Conservation (phyloP, 64 coral and sea anemone species). For the Exaiptasia diaphana region DNA sequence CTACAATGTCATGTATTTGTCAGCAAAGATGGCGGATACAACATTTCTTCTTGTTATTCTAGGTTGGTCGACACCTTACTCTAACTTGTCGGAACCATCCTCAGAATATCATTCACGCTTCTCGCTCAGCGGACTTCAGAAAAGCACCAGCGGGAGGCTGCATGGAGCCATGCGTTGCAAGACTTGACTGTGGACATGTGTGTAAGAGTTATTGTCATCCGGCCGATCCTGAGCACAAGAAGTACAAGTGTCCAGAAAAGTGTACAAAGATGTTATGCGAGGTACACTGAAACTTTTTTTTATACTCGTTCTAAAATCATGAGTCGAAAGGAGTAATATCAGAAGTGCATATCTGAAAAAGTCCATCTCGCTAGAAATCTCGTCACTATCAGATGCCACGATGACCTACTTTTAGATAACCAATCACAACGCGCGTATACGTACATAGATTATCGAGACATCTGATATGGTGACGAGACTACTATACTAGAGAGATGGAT, state of each 20-base stretch:
- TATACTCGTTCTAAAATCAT: not conserved
- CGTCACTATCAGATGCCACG: too few species aligned
- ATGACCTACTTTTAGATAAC: too few species aligned
- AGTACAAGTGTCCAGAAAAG: constrained; percentile 28
- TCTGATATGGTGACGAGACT: too few species aligned
- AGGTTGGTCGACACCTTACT: not conserved
- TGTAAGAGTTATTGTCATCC: constrained; percentile 55
- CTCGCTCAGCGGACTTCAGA: not conserved
- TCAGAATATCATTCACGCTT: constrained; percentile 17
- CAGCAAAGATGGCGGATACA: too few species aligned
- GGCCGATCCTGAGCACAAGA: constrained; percentile 9
- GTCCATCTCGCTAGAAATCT: too few species aligned
- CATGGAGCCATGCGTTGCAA: constrained; percentile 5
- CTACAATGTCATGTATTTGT: too few species aligned
- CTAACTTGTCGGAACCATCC: constrained; percentile 37
- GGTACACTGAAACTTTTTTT: not conserved
- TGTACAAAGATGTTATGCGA: constrained; percentile 8
- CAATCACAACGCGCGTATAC: too few species aligned
- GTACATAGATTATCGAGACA: too few species aligned
- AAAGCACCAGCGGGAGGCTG: constrained; percentile 44
- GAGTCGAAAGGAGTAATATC: not conserved
- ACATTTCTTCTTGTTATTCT: not conserved
- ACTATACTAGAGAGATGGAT: too few species aligned
- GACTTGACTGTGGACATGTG: constrained; percentile 42
- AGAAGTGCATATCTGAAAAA: too few species aligned